Base-by-base conservation (phyloP, 2,797 vertebrate genomes). In the Chaetodon trifasciatus region DNA sequence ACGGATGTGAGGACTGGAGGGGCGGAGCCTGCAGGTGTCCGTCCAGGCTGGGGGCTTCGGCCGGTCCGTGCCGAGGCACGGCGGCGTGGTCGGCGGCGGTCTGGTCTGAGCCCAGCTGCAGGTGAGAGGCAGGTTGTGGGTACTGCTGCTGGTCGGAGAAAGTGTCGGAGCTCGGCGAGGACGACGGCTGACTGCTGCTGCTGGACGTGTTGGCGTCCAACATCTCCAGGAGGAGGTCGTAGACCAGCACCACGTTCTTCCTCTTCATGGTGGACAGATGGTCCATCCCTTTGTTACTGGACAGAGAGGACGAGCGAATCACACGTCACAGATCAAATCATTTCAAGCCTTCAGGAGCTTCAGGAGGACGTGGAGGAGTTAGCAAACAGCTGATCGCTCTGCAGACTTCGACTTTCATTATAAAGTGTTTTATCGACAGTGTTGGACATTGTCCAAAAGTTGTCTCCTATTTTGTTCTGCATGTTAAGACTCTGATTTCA, bases 251-350 rank as follows among this genome's bases (percentile, higher is more conserved):
- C 84, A 98, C 96, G 0, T 99, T 99, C 91, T 97, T 99, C 86
- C 96, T 97, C 94, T 99, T 99, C 98, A 99, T 99, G 91, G 90
- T 97, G 82, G 97, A 96, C 50, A 99, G 96, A 68, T 99, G 98
- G 82, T 98, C 97, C 95, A 99, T 98, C 69, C 98, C 98, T 93
- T 98, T 99, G 96, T 99, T 99, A 88, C 98, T 99, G 87, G 66
- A 72, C 28, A 21, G 39, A 19, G 16, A 70, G 0, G 13, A 16
- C 6, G 15, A 44, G 44, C 15, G 53, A 28, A 19, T 21, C 15
- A 17, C 53, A 35, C 8, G 40, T 21, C 47, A 37, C 10, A 7
- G 37, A 60, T 32, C 0, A 17, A 55, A 28, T 19, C 55, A 12
- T 46, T 46, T 46, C 11, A 44, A 44, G 12, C 12, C 23, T 53